These are phyloP conservation scores for Theonella swinhoei DNA, from an alignment of 37 sponge, comb jelly and placozoan genomes.

Conservation along the genomic window DNA sequence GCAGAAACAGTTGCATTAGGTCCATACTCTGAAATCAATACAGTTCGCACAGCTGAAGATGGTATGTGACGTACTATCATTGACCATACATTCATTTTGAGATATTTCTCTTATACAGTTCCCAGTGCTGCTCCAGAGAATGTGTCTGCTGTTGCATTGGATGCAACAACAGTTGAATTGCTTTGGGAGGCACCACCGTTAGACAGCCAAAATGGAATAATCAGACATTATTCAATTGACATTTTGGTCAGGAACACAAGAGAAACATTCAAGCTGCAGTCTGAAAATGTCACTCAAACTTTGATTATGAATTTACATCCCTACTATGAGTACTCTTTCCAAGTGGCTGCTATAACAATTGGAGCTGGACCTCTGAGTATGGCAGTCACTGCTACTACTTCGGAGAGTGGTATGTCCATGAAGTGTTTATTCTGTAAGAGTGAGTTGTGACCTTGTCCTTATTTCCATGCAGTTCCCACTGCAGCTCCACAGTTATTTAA, in stretches of 20 bases:
- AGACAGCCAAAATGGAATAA: conserved; percentile 12
- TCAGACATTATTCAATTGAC: neutral
- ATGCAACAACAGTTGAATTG: conserved; percentile 14
- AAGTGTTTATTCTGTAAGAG: neutral
- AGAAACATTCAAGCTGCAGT: neutral
- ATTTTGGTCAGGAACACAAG: neutral
- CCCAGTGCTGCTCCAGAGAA: conserved; percentile 15
- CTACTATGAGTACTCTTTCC: neutral
- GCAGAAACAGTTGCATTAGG: neutral
- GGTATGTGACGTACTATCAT: neutral
- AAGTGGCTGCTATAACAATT: conserved; percentile 4
- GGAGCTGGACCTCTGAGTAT: conserved; percentile 4
- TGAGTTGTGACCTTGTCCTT: neutral
- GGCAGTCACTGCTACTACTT: neutral
- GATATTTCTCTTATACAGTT: too few relatives aligned
- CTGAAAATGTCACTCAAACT: too few relatives aligned
- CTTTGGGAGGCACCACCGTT: conserved; percentile 16
- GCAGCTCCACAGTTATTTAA: conserved; percentile 1
- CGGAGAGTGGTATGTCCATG: neutral
- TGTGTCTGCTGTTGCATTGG: neutral
- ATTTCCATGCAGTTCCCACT: conserved; percentile 16
- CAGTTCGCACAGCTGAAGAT: neutral
- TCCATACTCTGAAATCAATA: neutral
- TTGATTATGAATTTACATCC: neutral
- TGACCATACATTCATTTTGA: neutral